These are phyloP conservation scores for Sebastiscus tertius DNA, from an alignment of 2,797 vertebrate genomes.

Conservation along the genomic window DNA sequence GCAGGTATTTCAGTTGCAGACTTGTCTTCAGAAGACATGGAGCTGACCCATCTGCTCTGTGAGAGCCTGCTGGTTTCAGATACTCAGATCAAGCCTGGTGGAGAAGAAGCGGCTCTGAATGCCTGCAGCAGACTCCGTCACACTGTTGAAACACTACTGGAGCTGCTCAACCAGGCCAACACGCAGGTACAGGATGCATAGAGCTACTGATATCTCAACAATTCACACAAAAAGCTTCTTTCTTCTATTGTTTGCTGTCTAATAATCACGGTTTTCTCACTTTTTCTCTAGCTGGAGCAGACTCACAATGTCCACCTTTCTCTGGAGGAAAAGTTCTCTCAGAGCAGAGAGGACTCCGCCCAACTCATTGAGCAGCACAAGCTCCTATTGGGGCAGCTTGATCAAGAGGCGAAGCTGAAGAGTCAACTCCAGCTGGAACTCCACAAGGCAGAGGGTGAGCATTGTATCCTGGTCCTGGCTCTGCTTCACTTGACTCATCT, in stretches of 20 bases:
- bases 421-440: conserved; percentile 87
- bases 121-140: conserved; percentile 84
- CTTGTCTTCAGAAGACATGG: conserved; percentile 79
- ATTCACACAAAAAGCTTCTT: rapidly evolving
- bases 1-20: conserved; percentile 63
- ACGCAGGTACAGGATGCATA: conserved; percentile 82
- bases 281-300: conserved; percentile 86
- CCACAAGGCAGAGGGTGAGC: conserved; percentile 92
- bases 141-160: conserved; percentile 89
- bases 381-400: conserved; percentile 85
- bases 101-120: conserved; percentile 85
- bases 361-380: conserved; percentile 87
- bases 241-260: not conserved
- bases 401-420: conserved; percentile 85
- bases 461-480: not conserved
- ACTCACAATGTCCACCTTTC: conserved; percentile 83
- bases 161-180: conserved; percentile 89
- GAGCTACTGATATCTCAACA: not conserved
- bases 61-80: conserved; percentile 91
- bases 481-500: not conserved
- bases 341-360: conserved; percentile 81
- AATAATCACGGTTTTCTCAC: not conserved
- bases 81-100: conserved; percentile 79
- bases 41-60: conserved; percentile 90
- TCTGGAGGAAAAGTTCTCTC: conserved; percentile 87